Percentiles rank a stretch among this genome's conserved stretches.
Conservation (phyloP, 2,888 invertebrate species). For the Gortyna flavago region DNA sequence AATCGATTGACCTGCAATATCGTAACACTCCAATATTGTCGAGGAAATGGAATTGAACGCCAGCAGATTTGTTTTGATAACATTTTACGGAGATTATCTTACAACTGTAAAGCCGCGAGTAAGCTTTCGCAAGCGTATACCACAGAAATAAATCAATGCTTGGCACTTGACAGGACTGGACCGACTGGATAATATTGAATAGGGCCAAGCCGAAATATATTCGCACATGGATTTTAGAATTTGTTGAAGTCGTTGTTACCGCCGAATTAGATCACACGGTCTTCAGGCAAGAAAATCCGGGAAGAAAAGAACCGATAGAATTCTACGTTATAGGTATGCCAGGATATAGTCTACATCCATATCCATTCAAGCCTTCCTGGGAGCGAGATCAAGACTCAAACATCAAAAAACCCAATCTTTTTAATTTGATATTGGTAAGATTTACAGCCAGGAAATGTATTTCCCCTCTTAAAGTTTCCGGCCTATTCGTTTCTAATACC, state of each 20-base stretch:
- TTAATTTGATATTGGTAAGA: conserved; percentile 44
- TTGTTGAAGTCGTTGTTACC: background rate
- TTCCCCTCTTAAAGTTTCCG: conserved; percentile 63
- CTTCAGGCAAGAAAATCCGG: background rate
- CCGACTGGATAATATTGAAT: conserved; percentile 3
- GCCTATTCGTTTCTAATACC: conserved; percentile 60
- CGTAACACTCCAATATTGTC: conserved; percentile 51
- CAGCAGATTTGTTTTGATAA: conserved; percentile 61
- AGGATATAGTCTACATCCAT: background rate
- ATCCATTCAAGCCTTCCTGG: background rate
- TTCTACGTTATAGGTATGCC: background rate
- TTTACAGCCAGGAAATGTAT: conserved; percentile 62
- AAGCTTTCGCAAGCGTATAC: conserved; percentile 32
- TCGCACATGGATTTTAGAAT: background rate
- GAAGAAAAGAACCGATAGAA: background rate
- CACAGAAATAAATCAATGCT: conserved; percentile 39
- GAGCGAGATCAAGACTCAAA: conserved; percentile 25
- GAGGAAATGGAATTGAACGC: conserved; percentile 52
- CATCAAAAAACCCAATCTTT: conserved; percentile 31
- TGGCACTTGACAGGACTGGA: conserved; percentile 6
- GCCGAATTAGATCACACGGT: background rate
- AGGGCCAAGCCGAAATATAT: background rate
- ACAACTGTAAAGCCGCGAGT: conserved; percentile 28
- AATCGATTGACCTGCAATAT: conserved; percentile 53
- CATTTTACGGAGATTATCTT: conserved; percentile 52